Evolutionary conservation across 2,797 vertebrate genomes (phyloP).

Genomic region (Pseudomugil tenellus): DNA sequence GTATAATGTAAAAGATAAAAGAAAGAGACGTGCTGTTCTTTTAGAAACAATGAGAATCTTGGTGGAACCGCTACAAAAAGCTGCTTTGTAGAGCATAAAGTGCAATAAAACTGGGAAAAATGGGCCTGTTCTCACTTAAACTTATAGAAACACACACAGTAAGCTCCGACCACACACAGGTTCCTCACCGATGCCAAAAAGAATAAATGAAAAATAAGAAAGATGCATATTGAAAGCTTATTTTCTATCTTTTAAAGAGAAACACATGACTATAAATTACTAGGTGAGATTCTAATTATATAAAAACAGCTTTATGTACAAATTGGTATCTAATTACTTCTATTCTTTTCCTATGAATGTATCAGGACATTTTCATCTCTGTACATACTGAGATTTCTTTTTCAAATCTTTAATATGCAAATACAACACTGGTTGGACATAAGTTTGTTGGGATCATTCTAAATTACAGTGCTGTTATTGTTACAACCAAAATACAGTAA

Average conservation of each 20-base stretch:
- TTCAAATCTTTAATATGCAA: too few relatives aligned
- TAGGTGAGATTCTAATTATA: too few relatives aligned
- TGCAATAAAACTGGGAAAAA: neutral
- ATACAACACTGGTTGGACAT: neutral
- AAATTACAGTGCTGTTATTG: neutral
- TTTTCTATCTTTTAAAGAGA: too few relatives aligned
- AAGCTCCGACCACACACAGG: slow-evolving; percentile 56
- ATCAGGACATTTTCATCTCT: too few relatives aligned
- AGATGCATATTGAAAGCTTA: too few relatives aligned
- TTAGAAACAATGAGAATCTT: slow-evolving; percentile 24
- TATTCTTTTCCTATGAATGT: too few relatives aligned
- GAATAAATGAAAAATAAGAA: too few relatives aligned
- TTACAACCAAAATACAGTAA: neutral
- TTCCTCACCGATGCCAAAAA: slow-evolving; percentile 19
- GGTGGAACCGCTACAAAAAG: neutral
- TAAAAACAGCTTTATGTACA: too few relatives aligned
- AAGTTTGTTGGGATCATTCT: neutral
- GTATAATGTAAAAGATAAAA: slow-evolving; percentile 26
- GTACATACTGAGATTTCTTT: neutral
- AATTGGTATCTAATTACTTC: too few relatives aligned
- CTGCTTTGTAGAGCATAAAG: slow-evolving; percentile 12
- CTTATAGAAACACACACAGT: slow-evolving; percentile 21
- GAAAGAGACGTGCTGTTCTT: slow-evolving; percentile 28
- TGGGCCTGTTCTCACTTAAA: slow-evolving; percentile 20
- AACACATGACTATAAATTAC: too few relatives aligned